Evolutionary conservation across 2,113 vertebrate genomes (phyloP).

Genomic region (Macquaria australasica): DNA sequence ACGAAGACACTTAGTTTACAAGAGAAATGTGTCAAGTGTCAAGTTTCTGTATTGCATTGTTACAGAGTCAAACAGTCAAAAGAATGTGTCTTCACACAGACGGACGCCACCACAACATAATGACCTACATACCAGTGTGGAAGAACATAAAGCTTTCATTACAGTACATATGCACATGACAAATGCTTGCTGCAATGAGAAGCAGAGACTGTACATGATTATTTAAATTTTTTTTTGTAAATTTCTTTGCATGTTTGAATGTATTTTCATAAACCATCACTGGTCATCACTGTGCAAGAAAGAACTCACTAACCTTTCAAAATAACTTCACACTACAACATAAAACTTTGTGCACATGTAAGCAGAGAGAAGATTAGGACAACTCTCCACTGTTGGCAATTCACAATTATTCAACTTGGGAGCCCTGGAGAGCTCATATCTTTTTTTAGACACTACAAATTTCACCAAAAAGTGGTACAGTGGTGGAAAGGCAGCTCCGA

Average conservation of each 20-base stretch:
- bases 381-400: not conserved
- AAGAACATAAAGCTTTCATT: not conserved
- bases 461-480: not conserved
- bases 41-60: too few relatives aligned
- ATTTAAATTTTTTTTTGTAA: too few relatives aligned
- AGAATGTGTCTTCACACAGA: not conserved
- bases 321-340: not conserved
- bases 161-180: not conserved
- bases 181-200: not conserved
- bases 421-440: not conserved
- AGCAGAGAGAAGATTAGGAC: not conserved
- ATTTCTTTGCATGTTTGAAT: not conserved
- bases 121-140: not conserved
- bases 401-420: not conserved
- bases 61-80: not conserved
- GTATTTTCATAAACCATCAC: not conserved
- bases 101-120: not conserved
- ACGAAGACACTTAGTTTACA: not conserved
- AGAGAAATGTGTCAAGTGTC: not conserved
- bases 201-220: not conserved
- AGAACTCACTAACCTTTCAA: not conserved
- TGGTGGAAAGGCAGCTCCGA: not conserved
- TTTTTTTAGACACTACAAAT: not conserved
- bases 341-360: too few relatives aligned
- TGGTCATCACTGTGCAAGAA: not conserved